phyloP scores from a whole-genome alignment of 2,113 vertebrate genomes.

The Chlorodrepanis virens region DNA sequence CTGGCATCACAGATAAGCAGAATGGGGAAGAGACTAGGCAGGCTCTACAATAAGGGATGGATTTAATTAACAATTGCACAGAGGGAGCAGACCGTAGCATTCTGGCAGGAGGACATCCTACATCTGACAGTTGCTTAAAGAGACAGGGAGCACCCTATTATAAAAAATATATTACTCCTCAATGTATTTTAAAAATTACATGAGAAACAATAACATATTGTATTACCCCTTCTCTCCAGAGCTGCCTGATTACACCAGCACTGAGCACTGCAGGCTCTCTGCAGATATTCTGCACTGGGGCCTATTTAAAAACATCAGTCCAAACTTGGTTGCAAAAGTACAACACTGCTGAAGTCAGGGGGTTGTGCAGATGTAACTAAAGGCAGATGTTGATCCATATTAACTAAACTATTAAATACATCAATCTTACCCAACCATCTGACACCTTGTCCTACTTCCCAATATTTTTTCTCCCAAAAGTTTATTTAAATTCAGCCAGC shows the following conservation, averaged over 20 bases:
- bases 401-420: conserved; percentile 55
- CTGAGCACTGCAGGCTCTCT: not conserved
- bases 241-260: conserved; percentile 16
- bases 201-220: conserved; percentile 44
- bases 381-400: conserved; percentile 61
- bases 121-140: conserved; percentile 62
- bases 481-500: conserved; percentile 34
- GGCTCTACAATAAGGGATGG: conserved; percentile 54
- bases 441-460: not conserved
- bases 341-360: conserved; percentile 14
- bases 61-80: conserved; percentile 61
- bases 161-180: conserved; percentile 45
- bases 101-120: conserved; percentile 33
- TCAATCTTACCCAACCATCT: conserved; percentile 42
- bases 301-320: conserved; percentile 42
- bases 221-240: conserved; percentile 28
- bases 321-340: conserved; percentile 37
- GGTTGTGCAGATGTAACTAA: conserved; percentile 47
- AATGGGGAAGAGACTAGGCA: conserved; percentile 41
- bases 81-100: conserved; percentile 47
- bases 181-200: conserved; percentile 41
- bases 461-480: conserved; percentile 7
- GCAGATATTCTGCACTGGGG: conserved; percentile 8
- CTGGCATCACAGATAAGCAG: conserved; percentile 52
- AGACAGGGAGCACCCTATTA: conserved; percentile 54